Evolutionary conservation across 2,888 invertebrate genomes (phyloP).

Genomic region (Diarsia dahlii): DNA sequence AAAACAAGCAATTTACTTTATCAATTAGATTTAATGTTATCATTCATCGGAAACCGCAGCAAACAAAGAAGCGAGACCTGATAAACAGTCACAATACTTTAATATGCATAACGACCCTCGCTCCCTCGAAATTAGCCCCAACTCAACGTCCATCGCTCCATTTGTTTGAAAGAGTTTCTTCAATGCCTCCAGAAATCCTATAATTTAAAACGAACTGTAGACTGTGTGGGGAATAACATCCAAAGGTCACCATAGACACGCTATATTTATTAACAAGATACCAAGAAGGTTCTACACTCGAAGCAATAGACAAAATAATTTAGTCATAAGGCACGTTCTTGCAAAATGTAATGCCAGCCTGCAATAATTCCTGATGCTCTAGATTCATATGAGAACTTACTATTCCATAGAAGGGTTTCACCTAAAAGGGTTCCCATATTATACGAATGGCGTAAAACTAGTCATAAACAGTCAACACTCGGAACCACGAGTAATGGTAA

Average conservation of each 20-base stretch:
- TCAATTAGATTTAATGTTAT: slow-evolving; percentile 28
- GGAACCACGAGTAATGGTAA: slow-evolving; percentile 55
- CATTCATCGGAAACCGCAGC: slow-evolving; percentile 22
- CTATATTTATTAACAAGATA: slow-evolving; percentile 3
- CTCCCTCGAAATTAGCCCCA: background rate
- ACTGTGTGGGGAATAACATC: background rate
- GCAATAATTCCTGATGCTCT: slow-evolving; percentile 45
- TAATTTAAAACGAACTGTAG: background rate
- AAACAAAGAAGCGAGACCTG: slow-evolving; percentile 28
- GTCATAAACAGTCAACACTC: slow-evolving; percentile 58
- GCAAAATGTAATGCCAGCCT: slow-evolving; percentile 20
- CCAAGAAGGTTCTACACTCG: slow-evolving; percentile 1
- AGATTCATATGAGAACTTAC: slow-evolving; percentile 44
- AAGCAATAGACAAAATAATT: slow-evolving; percentile 41
- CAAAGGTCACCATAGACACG: background rate
- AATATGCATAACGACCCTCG: background rate
- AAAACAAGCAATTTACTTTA: background rate
- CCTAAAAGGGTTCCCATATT: slow-evolving; percentile 53
- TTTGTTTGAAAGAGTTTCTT: slow-evolving; percentile 7
- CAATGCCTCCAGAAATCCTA: background rate
- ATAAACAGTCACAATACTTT: slow-evolving; percentile 41
- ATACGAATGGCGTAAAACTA: slow-evolving; percentile 60
- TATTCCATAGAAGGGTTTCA: slow-evolving; percentile 32
- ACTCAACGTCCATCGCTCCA: slow-evolving; percentile 21
- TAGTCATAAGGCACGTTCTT: slow-evolving; percentile 32